Evolutionary conservation across 2,888 invertebrate genomes (phyloP), one percentile per base, ranked within the genome.

Genomic region (Arrhopalites spinosus): DNA sequence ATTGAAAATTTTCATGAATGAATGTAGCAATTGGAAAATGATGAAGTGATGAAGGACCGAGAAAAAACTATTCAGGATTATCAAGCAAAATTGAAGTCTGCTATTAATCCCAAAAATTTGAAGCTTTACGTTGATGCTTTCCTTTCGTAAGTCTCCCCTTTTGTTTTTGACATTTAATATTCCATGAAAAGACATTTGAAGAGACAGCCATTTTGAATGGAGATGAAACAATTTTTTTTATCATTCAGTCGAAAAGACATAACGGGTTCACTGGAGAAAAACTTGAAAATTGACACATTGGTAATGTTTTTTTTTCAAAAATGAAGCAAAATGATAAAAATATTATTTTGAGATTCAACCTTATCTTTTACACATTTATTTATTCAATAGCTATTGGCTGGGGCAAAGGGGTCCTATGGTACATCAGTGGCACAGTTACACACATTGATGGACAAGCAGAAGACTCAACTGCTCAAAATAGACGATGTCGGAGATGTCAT

Each of bases 401-500:
- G 93, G 73, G 88, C 90, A 85, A 88, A 90, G 78, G 91, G 92
- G 74, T 91, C 93, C 0, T 94, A 94, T 86, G 89, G 93, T 78
- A 88, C 90, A 78, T 92, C 93, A 77, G 93, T 94, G 67, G 92
- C 93, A 86, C 91, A 91, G 83, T 88, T 93, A 86, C 90, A 92
- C 87, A 89, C 90, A 77, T 90, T 91, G 83, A 88, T 93, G 85
- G 92, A 93, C 85, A 93, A 93, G 85, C 91, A 92, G 83, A 91
- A 91, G 84, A 91, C 93, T 71, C 94, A 94, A 78, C 90, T 95
- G 79, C 88, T 95, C 73, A 93, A 94, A 85, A 90, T 95, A 78
- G 94, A 95, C 83, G 89, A 91, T 78, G 93, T 91, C 67, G 94
- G 94, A n/a, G 94, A 95, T 86, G 94, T 94, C 7, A 87, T 95